A percentile compares a stretch with the other conserved stretches of the same genome.
Conservation (phyloP, 1,140 invertebrate species). For the Meloidogyne hapla region DNA sequence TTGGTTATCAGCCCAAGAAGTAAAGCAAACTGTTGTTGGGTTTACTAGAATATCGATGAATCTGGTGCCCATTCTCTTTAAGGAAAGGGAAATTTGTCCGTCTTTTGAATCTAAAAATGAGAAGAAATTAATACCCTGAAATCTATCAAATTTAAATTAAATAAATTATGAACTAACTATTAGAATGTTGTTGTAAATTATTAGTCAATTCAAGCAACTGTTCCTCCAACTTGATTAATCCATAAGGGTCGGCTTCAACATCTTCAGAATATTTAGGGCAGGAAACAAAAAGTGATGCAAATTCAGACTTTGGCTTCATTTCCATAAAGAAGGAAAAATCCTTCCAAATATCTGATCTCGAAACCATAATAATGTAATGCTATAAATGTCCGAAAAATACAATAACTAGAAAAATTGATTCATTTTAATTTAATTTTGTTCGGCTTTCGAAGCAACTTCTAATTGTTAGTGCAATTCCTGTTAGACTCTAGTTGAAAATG, state of each 20-base stretch:
- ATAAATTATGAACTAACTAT: no score
- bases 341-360: neutral
- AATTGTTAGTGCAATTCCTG: no score
- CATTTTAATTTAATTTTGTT: no score
- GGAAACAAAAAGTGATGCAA: slow-evolving; percentile 32
- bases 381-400: neutral
- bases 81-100: neutral
- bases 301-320: slow-evolving; percentile 31
- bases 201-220: slow-evolving; percentile 21
- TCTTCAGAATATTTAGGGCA: slow-evolving; percentile 4
- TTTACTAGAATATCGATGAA: slow-evolving; percentile 21
- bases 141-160: no score
- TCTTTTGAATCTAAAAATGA: neutral
- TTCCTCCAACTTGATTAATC: slow-evolving; percentile 24
- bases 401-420: no score
- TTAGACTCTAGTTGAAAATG: no score
- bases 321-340: slow-evolving; percentile 30
- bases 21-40: slow-evolving; percentile 11
- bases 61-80: slow-evolving; percentile 13
- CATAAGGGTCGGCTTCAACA: neutral
- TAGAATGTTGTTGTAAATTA: neutral
- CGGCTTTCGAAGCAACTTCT: no score
- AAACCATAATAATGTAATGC: no score
- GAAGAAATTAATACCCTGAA: neutral
- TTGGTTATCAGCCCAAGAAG: slow-evolving; percentile 33